Evolutionary conservation across 1,140 invertebrate species (phyloP).

Genomic region (Temnothorax curvispinosus): DNA sequence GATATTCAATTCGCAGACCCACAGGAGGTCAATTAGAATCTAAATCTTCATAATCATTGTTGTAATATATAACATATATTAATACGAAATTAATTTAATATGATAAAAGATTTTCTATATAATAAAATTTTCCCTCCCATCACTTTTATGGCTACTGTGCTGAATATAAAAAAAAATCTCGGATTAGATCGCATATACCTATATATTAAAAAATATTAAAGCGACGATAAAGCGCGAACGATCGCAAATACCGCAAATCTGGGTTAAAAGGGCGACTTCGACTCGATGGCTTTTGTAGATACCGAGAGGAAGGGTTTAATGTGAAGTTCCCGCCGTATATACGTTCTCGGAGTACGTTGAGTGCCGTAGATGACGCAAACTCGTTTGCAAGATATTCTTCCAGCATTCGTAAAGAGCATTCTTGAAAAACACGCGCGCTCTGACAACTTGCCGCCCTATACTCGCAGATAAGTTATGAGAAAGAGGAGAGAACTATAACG

Average conservation of each 20-base stretch:
- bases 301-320: conserved; percentile 66
- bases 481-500: neutral
- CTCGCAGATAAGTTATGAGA: conserved; percentile 17
- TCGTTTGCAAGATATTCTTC: conserved; percentile 59
- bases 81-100: neutral
- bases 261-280: conserved; percentile 73
- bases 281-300: conserved; percentile 68
- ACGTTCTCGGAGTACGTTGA: conserved; percentile 35
- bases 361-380: conserved; percentile 51
- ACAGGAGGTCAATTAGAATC: neutral
- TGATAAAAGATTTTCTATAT: neutral
- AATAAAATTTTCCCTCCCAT: neutral
- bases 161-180: neutral
- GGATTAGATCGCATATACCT: neutral
- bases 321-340: conserved; percentile 10
- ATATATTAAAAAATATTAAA: conserved; percentile 37
- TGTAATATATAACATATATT: neutral
- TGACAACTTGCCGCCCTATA: conserved; percentile 13
- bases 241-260: conserved; percentile 59
- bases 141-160: neutral
- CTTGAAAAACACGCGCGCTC: conserved; percentile 38
- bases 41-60: neutral
- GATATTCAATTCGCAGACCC: neutral
- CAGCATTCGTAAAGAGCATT: conserved; percentile 47
- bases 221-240: neutral